These are phyloP conservation scores for Redunca redunca DNA, from an alignment of 2,113 vertebrate species.

Conservation along the genomic window DNA sequence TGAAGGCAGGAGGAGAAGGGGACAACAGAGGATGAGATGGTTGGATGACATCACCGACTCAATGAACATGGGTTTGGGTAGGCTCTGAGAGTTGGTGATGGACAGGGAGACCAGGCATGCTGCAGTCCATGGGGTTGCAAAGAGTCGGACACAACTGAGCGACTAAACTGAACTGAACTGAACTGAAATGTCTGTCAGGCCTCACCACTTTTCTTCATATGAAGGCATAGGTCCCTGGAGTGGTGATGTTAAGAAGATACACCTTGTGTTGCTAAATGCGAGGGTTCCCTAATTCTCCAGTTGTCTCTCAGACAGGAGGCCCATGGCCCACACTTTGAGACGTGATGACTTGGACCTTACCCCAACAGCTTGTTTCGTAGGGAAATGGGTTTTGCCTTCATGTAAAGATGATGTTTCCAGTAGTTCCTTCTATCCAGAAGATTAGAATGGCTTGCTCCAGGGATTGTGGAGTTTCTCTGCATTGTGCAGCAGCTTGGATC, in stretches of 20 bases:
- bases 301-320: neutral
- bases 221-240: neutral
- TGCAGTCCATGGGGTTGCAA: neutral
- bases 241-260: neutral
- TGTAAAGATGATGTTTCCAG: neutral
- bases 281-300: neutral
- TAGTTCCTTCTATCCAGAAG: neutral
- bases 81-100: neutral
- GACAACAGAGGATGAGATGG: neutral
- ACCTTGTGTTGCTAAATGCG: neutral
- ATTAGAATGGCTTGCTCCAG: neutral
- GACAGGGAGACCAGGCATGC: neutral
- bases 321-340: neutral
- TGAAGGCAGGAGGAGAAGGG: neutral
- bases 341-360: neutral
- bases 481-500: neutral
- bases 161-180: neutral
- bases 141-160: neutral
- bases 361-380: neutral
- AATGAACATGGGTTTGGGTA: neutral
- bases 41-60: neutral
- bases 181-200: neutral
- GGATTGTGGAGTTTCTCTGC: neutral
- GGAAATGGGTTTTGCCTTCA: neutral
- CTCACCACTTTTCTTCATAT: neutral